Percentiles rank a stretch among this genome's conserved stretches.
Conservation (phyloP, 1,140 invertebrate genomes). For the Pemphigus obesinymphae region DNA sequence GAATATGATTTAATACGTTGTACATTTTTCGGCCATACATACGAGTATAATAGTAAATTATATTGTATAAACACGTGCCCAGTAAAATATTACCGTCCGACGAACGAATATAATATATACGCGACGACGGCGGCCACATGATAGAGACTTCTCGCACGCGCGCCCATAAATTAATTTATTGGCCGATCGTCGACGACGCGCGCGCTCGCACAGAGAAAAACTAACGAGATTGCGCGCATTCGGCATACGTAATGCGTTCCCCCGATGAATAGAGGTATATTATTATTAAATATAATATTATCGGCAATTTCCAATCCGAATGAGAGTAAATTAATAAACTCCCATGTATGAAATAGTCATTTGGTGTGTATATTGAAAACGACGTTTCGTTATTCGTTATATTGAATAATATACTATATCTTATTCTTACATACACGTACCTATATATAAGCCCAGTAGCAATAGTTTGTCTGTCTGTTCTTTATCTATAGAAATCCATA, state of each 20-base stretch:
- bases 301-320: background rate
- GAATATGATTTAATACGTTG: too few relatives aligned
- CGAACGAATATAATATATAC: background rate
- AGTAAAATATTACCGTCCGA: background rate
- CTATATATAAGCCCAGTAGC: too few relatives aligned
- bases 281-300: background rate
- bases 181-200: background rate
- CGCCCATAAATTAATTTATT: background rate
- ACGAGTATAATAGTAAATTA: too few relatives aligned
- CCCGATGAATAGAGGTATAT: background rate
- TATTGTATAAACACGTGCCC: too few relatives aligned
- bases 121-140: too few relatives aligned
- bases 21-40: too few relatives aligned
- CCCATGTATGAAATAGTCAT: background rate
- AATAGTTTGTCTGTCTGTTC: background rate
- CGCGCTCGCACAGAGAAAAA: background rate
- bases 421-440: too few relatives aligned
- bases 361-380: too few relatives aligned
- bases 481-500: too few relatives aligned
- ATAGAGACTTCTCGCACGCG: background rate
- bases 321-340: background rate
- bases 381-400: too few relatives aligned
- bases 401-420: too few relatives aligned
- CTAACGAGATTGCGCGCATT: background rate
- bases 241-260: background rate